Evolutionary conservation across 1,140 invertebrate genomes (phyloP).

Genomic region (Ganaspis sp.): DNA sequence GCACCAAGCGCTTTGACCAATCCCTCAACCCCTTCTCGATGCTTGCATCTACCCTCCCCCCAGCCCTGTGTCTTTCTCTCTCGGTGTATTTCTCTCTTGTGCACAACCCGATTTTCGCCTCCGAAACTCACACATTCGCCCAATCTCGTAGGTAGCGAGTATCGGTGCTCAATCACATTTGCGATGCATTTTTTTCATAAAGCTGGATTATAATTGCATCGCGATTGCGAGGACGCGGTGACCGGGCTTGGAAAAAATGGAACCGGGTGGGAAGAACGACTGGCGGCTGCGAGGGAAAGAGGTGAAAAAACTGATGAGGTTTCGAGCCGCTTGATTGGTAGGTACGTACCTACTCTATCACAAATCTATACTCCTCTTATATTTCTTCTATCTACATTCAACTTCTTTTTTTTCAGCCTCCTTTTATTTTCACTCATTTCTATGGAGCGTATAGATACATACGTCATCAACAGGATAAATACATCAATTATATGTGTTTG

Average conservation of each 20-base stretch:
- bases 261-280: conserved; percentile 56
- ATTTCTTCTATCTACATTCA: conserved; percentile 45
- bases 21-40: conserved; percentile 58
- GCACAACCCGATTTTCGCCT: conserved; percentile 37
- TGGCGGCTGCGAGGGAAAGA: conserved; percentile 58
- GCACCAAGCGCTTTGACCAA: conserved; percentile 69
- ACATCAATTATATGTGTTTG: conserved; percentile 26
- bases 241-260: conserved; percentile 69
- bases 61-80: background rate
- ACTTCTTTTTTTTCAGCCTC: conserved; percentile 40
- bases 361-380: conserved; percentile 63
- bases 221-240: conserved; percentile 70
- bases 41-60: conserved; percentile 44
- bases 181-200: conserved; percentile 77
- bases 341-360: conserved; percentile 73
- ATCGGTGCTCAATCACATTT: conserved; percentile 77
- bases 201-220: conserved; percentile 77
- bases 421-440: conserved; percentile 17
- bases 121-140: conserved; percentile 57
- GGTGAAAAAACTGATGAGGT: conserved; percentile 74
- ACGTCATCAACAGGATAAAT: conserved; percentile 34
- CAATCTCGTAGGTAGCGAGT: conserved; percentile 69
- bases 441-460: conserved; percentile 5
- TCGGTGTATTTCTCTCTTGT: conserved; percentile 32
- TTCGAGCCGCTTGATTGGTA: conserved; percentile 76